Percentiles rank a stretch among this genome's conserved stretches.
Evolutionary conservation across 2,113 vertebrate genomes (phyloP).

Genomic region (Tupaia chinensis): DNA sequence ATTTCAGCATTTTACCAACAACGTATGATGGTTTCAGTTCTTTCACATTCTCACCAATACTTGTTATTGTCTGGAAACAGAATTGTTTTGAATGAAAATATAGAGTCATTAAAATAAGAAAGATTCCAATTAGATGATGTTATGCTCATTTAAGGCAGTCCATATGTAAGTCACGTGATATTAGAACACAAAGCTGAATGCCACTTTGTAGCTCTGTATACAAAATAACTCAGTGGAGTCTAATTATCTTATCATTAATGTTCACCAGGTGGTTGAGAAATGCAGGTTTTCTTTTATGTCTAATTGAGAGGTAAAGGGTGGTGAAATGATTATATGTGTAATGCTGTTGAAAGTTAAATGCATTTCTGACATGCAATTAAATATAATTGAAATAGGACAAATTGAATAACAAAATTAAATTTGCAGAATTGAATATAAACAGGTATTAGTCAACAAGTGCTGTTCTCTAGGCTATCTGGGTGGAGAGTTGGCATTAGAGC

Average conservation of each 20-base stretch:
- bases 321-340: slow-evolving; percentile 53
- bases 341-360: slow-evolving; percentile 63
- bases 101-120: slow-evolving; percentile 76
- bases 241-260: slow-evolving; percentile 75
- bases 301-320: slow-evolving; percentile 64
- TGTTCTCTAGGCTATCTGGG: background rate
- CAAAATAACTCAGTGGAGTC: slow-evolving; percentile 64
- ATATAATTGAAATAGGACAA: slow-evolving; percentile 74
- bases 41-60: background rate
- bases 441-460: background rate
- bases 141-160: background rate
- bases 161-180: background rate
- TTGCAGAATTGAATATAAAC: background rate
- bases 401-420: slow-evolving; percentile 68
- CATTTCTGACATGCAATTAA: slow-evolving; percentile 74
- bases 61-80: slow-evolving; percentile 53
- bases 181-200: slow-evolving; percentile 25
- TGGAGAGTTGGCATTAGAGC: background rate
- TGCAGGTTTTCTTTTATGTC: slow-evolving; percentile 62
- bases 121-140: slow-evolving; percentile 61
- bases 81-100: slow-evolving; percentile 78
- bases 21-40: background rate
- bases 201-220: slow-evolving; percentile 76
- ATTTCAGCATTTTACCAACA: background rate
- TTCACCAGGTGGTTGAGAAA: slow-evolving; percentile 74